These are phyloP conservation scores for Paracentrotus lividus DNA, from an alignment of 53 echinoderm and acorn worm species.

Conservation along the genomic window DNA sequence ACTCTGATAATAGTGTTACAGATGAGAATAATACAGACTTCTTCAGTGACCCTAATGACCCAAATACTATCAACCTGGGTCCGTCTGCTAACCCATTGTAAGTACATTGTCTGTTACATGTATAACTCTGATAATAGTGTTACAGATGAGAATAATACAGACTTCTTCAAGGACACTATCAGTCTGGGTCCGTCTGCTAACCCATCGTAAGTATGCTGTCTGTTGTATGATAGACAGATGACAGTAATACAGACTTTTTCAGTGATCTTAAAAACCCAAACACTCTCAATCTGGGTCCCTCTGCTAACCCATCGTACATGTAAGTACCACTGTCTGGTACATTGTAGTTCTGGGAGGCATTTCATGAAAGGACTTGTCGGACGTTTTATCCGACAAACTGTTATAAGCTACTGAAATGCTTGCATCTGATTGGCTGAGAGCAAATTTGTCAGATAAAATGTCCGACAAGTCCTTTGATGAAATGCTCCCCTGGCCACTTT, in stretches of 20 bases:
- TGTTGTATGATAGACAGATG: no score
- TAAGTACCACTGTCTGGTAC: no score
- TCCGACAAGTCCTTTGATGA: no score
- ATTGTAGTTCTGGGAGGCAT: no score
- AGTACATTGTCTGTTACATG: no score
- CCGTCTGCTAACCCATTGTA: conserved; percentile 97
- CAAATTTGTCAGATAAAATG: no score
- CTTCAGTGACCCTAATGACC: conserved; percentile 93
- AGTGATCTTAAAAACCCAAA: conserved; percentile 92
- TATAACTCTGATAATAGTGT: conserved; percentile 89
- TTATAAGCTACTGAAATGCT: no score
- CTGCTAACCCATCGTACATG: conserved; percentile 96
- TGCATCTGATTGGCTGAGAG: no score
- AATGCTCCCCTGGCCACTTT: no score
- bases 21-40: conserved; percentile 95
- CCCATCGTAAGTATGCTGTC: conserved; percentile 96
- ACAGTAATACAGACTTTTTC: conserved; percentile 93
- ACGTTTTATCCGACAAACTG: no score
- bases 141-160: conserved; percentile 93
- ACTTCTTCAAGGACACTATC: conserved; percentile 92
- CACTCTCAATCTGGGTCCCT: conserved; percentile 94
- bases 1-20: conserved; percentile 86
- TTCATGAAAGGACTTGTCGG: no score
- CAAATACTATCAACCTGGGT: conserved; percentile 96
- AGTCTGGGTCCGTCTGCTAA: conserved; percentile 95